These are phyloP conservation scores for Staurois parvus DNA, from an alignment of 2,797 vertebrate genomes.

Conservation along the genomic window DNA sequence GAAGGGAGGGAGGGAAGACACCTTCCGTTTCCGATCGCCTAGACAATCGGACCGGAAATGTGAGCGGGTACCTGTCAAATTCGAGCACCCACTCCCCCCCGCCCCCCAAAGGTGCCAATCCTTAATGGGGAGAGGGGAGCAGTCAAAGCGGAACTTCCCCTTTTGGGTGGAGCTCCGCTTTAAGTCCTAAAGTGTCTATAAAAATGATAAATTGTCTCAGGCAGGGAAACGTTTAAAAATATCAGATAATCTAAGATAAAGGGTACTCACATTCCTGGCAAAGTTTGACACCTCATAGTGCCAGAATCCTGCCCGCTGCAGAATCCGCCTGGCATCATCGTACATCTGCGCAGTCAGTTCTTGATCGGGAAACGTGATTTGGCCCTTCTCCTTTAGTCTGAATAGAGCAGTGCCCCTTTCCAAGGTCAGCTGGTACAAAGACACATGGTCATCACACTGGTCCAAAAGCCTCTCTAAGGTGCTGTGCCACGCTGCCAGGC, in stretches of 20 bases:
- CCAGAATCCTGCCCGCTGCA: conserved; percentile 78
- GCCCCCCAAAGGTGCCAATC: too few relatives aligned
- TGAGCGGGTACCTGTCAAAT: too few relatives aligned
- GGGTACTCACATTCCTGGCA: conserved; percentile 82
- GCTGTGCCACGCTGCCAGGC: conserved; percentile 75
- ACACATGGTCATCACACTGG: conserved; percentile 81
- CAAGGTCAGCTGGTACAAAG: conserved; percentile 91
- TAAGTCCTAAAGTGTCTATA: too few relatives aligned
- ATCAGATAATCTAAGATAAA: background rate
- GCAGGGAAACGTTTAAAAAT: too few relatives aligned
- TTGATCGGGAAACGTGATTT: conserved; percentile 71
- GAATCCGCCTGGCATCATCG: conserved; percentile 71
- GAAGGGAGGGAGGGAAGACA: too few relatives aligned
- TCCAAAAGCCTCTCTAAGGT: conserved; percentile 78
- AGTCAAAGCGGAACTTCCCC: too few relatives aligned
- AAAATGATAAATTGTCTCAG: too few relatives aligned
- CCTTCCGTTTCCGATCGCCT: too few relatives aligned
- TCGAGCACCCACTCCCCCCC: too few relatives aligned
- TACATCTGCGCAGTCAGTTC: conserved; percentile 88
- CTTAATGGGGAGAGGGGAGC: too few relatives aligned
- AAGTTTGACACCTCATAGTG: conserved; percentile 98
- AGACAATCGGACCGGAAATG: too few relatives aligned
- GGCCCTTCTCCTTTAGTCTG: conserved; percentile 75
- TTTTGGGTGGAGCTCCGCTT: too few relatives aligned
- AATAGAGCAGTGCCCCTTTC: conserved; percentile 89